Evolutionary conservation across 2,113 vertebrate species (phyloP).

Genomic region (Gallinago jamesoni): DNA sequence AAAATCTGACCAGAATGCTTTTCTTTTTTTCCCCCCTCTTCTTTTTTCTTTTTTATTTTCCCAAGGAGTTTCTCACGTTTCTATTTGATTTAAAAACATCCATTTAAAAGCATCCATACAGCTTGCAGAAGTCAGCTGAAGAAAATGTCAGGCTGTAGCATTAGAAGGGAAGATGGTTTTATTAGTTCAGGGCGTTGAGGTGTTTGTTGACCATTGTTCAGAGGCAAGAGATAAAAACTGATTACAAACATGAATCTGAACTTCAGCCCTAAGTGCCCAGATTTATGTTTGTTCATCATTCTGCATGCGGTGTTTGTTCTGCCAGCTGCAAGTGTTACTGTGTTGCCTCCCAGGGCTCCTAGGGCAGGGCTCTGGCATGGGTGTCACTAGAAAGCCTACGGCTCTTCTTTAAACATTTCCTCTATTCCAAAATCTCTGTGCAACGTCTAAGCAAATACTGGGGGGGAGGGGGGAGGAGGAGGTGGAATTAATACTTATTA

Average conservation of each 20-base stretch:
- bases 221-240: neutral
- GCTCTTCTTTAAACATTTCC: neutral
- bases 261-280: neutral
- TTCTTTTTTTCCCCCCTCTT: neutral
- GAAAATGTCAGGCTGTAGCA: neutral
- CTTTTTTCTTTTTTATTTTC: neutral
- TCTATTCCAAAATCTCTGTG: neutral
- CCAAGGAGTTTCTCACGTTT: conserved; percentile 20
- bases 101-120: conserved; percentile 21
- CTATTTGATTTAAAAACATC: conserved; percentile 28
- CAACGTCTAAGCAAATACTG: neutral
- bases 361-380: neutral
- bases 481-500: neutral
- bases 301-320: neutral
- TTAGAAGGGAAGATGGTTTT: neutral
- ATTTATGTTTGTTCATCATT: neutral
- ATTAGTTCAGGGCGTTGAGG: neutral
- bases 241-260: neutral
- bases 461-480: no score
- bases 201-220: neutral
- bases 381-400: neutral
- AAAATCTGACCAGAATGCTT: conserved; percentile 38
- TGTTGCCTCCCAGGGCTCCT: neutral
- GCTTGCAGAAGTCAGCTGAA: neutral
- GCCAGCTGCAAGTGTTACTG: neutral